A percentile compares a stretch with the other conserved stretches of the same genome.
Conservation (phyloP, 2,113 vertebrate genomes). For the Bostrychus sinensis region DNA sequence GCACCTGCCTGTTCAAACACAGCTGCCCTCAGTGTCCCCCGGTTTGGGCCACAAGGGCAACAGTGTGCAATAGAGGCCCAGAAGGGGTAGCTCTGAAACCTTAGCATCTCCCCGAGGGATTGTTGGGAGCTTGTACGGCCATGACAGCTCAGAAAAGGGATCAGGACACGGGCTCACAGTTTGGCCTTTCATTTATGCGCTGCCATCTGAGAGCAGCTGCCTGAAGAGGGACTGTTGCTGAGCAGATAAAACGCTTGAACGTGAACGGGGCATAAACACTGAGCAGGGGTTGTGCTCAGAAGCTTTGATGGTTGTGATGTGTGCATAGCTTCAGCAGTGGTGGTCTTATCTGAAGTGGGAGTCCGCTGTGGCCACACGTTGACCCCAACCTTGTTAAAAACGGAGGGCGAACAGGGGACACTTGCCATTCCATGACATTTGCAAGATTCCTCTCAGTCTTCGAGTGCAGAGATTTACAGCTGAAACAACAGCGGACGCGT, state of each 20-base stretch:
- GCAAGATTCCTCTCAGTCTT: constrained; percentile 53
- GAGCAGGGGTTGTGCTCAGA: constrained; percentile 36
- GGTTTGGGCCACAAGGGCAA: constrained; percentile 12
- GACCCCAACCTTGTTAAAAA: constrained; percentile 35
- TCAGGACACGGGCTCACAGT: constrained; percentile 38
- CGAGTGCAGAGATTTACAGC: constrained; percentile 33
- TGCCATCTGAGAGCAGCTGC: constrained; percentile 70
- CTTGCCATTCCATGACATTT: constrained; percentile 51
- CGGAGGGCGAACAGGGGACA: constrained; percentile 1
- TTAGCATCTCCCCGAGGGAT: constrained; percentile 29
- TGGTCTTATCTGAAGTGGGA: constrained; percentile 55
- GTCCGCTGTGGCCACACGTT: constrained; percentile 17
- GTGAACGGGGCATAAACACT: constrained; percentile 51
- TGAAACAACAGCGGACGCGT: constrained; percentile 22
- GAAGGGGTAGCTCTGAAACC: constrained; percentile 26
- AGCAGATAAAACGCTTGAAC: constrained; percentile 66
- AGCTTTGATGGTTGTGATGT: constrained; percentile 49
- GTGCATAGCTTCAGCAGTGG: constrained; percentile 22
- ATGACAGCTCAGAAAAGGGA: constrained; percentile 37
- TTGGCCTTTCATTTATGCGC: constrained; percentile 57
- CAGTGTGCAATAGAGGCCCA: constrained; percentile 5
- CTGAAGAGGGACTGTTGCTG: constrained; percentile 67
- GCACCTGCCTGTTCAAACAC: constrained; percentile 49
- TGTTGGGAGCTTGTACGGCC: constrained; percentile 44
- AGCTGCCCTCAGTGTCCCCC: constrained; percentile 26